Evolutionary conservation across 2,888 invertebrate species (phyloP), one percentile per base, ranked within the genome.

Genomic region (Eupithecia dodoneata): DNA sequence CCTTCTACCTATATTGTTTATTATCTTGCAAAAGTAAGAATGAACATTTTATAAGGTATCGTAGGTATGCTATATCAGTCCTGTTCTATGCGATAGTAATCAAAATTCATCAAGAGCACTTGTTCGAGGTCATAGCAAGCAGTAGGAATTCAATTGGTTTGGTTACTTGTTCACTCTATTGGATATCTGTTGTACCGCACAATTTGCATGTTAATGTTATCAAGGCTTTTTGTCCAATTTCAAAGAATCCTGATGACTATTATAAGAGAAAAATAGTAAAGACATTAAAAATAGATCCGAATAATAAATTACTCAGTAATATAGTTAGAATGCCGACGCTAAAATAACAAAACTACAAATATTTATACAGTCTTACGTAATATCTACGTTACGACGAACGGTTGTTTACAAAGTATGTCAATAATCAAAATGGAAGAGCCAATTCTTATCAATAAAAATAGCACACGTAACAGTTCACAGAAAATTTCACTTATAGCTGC

Each of bases 131-230:
- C 85, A 76, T 70, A 76, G 18, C 79, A 69, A 76, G 18, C 79
- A 69, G 18, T 66, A 73, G 81, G 80, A 75, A 80, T 86, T 83
- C 81, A 82, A 81, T 81, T 79, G 73, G 75, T 74, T 80, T 83
- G 80, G 77, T 59, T 69, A 71, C 72, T 70, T 78, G 72, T 80
- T 83, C 81, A 82, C 80, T 78, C 80, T 81, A 85, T 87, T 87
- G 83, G 79, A 82, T 81, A 85, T 84, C 82, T 79, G 74, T 83
- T 81, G 82, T 84, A 83, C 85, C 85, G 30, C 47, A 81, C 79
- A 75, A 87, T 90, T 89, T 87, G 84, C 87, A 87, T 87, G 80
- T 79, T 85, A 79, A 87, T 87, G 80, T 79, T 85, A 79, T 84
- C 88, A 90, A 89, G 88, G 89, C 80, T 85, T 83, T 77, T 83